A percentile compares a stretch with the other conserved stretches of the same genome.
phyloP scores from a whole-genome alignment of 2,113 vertebrate genomes.

The Mesocricetus auratus region DNA sequence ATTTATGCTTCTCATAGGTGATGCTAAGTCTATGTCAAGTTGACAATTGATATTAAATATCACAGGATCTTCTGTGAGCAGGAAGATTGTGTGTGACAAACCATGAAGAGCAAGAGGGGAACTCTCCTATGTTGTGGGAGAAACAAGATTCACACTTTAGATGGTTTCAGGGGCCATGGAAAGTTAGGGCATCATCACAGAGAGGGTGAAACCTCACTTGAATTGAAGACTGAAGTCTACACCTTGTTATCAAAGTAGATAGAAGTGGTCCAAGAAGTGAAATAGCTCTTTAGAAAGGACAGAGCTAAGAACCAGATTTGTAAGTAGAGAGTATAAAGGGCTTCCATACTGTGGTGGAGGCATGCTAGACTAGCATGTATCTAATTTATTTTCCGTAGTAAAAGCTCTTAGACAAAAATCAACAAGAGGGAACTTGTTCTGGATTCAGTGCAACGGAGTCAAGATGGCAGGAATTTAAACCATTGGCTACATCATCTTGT shows the following conservation, averaged over 20 bases:
- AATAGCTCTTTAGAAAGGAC: neutral
- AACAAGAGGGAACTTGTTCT: neutral
- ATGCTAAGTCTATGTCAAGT: neutral
- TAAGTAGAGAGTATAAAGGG: neutral
- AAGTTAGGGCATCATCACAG: neutral
- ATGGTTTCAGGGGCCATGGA: neutral
- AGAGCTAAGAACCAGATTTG: neutral
- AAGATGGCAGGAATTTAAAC: neutral
- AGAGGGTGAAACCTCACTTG: neutral
- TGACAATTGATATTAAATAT: neutral
- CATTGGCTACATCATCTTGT: neutral
- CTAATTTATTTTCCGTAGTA: neutral
- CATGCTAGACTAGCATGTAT: accelerated
- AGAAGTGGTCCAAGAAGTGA: neutral
- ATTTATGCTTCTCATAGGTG: neutral
- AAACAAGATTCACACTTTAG: neutral
- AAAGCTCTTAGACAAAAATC: neutral
- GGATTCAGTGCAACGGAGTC: neutral
- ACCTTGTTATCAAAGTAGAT: neutral
- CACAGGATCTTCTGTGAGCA: neutral
- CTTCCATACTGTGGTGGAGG: neutral
- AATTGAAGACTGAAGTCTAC: neutral
- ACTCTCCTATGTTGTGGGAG: neutral
- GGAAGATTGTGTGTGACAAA: neutral
- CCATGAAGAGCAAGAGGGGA: neutral